These are phyloP conservation scores for Drosophila kanekoi DNA, from an alignment of 2,888 invertebrate genomes.

Conservation along the genomic window DNA sequence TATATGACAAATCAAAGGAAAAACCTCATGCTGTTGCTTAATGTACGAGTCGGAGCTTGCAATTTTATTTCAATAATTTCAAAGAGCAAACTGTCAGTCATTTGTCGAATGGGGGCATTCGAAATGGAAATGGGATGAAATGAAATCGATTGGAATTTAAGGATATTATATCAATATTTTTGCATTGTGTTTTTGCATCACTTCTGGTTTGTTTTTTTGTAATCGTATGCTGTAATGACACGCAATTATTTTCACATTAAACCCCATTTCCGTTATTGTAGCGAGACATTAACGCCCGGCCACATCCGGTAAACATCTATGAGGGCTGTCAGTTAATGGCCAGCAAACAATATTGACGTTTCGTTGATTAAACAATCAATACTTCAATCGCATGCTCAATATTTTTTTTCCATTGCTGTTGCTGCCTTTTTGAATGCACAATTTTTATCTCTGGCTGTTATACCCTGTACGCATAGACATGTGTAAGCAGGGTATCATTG, in stretches of 20 bases:
- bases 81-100: conserved; percentile 33
- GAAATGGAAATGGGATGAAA: conserved; percentile 26
- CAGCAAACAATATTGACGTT: conserved; percentile 50
- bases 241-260: conserved; percentile 78
- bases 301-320: conserved; percentile 60
- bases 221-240: conserved; percentile 53
- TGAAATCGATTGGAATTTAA: conserved; percentile 54
- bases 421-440: conserved; percentile 15
- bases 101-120: conserved; percentile 16
- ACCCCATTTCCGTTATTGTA: conserved; percentile 70
- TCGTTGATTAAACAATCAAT: conserved; percentile 76
- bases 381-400: conserved; percentile 46
- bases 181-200: conserved; percentile 33
- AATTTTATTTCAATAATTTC: conserved; percentile 44
- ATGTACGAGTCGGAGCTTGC: conserved; percentile 43
- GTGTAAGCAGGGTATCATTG: not conserved
- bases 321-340: conserved; percentile 56
- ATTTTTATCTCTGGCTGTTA: not conserved
- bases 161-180: conserved; percentile 62
- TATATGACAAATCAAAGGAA: conserved; percentile 39
- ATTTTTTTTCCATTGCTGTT: not conserved
- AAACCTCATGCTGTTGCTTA: conserved; percentile 4
- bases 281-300: conserved; percentile 56
- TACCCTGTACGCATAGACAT: not conserved
- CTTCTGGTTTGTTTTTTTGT: conserved; percentile 7